phyloP scores from a whole-genome alignment of 2,113 vertebrate species.

The Sprattus sprattus region DNA sequence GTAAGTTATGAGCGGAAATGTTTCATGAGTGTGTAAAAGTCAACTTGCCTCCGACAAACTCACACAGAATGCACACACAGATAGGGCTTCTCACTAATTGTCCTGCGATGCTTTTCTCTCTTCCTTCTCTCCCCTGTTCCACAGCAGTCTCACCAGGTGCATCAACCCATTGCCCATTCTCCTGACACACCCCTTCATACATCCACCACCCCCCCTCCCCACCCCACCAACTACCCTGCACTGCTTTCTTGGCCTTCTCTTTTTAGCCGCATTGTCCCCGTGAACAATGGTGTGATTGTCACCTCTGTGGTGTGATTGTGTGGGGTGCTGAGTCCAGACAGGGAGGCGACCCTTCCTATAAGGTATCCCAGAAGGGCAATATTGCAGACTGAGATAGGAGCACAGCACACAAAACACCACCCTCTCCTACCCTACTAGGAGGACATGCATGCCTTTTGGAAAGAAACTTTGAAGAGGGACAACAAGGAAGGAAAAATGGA shows the following conservation, averaged over 20 bases:
- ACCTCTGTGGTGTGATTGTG: conserved; percentile 67
- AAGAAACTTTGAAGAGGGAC: background rate
- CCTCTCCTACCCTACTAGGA: background rate
- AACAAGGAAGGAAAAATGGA: background rate
- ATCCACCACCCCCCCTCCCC: conserved; percentile 17
- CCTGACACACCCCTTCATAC: background rate
- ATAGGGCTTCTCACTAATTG: background rate
- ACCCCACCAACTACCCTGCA: background rate
- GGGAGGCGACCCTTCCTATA: conserved; percentile 58
- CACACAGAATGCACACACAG: background rate
- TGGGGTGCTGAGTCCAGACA: conserved; percentile 46
- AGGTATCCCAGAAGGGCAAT: background rate
- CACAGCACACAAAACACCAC: conserved; percentile 3
- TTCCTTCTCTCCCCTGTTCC: conserved; percentile 27
- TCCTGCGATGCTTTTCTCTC: conserved; percentile 11
- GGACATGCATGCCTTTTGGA: background rate
- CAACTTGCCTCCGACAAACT: background rate
- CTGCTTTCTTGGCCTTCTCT: conserved; percentile 56
- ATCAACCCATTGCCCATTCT: background rate
- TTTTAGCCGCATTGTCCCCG: conserved; percentile 64
- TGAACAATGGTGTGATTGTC: conserved; percentile 67
- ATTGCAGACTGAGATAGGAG: background rate
- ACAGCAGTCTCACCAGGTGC: conserved; percentile 12
- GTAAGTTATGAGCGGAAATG: too few relatives aligned
- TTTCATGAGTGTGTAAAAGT: too few relatives aligned